Evolutionary conservation across 1,140 invertebrate species (phyloP), one percentile per base, ranked within the genome.

Genomic region (Stenopsyche tienmushanensis): DNA sequence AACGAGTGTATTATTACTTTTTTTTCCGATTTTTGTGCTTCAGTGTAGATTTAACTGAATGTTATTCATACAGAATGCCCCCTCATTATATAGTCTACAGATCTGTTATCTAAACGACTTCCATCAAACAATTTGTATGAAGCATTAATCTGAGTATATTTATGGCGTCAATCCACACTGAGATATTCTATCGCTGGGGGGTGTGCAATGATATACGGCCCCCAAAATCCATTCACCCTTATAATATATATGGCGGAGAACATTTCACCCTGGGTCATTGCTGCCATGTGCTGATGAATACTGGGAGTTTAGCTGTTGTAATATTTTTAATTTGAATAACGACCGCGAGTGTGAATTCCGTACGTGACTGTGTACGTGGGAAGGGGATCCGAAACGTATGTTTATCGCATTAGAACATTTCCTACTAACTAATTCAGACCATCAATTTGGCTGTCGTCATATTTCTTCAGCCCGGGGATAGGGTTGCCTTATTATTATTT

Each of bases 381-480:
- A 66, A 66, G 64, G 45, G 52, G 64, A 66, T 66, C 52, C 52
- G 50, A 53, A 60, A 60, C 64, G 64, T 66, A 60, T 66, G 64
- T 66, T 66, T 66, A 66, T 66, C 64, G 64, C 64, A 66, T 66
- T 53, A 60, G 57, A 66, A 66, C 64, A 66, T 66, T 66, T 66
- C 64, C 64, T 55, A 66, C 45, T 53, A 60, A 66, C 64, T 66
- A 66, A 66, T 66, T 66, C 64, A 60, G 42, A 26, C 64, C 57
- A 66, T 66, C 64, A 66, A 66, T 66, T 66, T 66, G 64, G 17
- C 64, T 66, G 64, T 66, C 64, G 47, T 66, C 64, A 29, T 66
- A 66, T 66, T 52, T 66, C 64, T 34, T 23, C 52, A 20, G 26
- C n/a, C 15, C 15, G 17, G 44, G 41, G 44, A 45, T 49, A 44